phyloP scores from a whole-genome alignment of 2,888 invertebrate genomes.

The Stenotaenia linearis region DNA sequence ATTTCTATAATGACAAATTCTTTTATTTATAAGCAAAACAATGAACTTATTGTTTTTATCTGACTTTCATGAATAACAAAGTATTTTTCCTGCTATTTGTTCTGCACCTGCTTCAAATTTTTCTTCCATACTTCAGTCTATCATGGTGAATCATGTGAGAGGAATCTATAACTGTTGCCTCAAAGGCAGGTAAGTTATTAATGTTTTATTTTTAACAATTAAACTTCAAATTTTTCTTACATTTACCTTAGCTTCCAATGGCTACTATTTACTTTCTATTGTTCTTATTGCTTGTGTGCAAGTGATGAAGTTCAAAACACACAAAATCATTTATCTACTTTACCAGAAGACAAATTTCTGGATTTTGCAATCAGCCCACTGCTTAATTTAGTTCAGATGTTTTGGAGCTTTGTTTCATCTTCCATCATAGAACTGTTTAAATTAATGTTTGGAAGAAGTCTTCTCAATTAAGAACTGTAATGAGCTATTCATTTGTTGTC shows the following conservation, averaged over 20 bases:
- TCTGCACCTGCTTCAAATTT: background rate
- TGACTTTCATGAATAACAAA: background rate
- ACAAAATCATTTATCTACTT: background rate
- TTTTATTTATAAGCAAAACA: background rate
- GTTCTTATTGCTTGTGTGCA: background rate
- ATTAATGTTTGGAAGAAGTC: background rate
- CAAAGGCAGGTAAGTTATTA: background rate
- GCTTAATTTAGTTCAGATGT: background rate
- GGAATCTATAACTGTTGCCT: background rate
- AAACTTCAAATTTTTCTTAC: too few relatives aligned
- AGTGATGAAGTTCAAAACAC: background rate
- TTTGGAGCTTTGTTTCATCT: background rate
- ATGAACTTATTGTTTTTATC: background rate
- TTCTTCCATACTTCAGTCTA: too few relatives aligned
- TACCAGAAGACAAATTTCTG: background rate
- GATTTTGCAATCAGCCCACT: background rate
- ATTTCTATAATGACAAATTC: too few relatives aligned
- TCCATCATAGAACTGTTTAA: background rate
- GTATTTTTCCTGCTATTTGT: background rate
- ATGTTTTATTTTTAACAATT: too few relatives aligned
- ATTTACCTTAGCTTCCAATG: too few relatives aligned
- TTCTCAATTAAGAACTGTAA: background rate
- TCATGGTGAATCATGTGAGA: background rate
- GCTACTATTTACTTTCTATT: too few relatives aligned
- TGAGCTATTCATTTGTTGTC: too few relatives aligned